phyloP scores from a whole-genome alignment of 1,140 invertebrate genomes.

The Lasioglossum albipes region DNA sequence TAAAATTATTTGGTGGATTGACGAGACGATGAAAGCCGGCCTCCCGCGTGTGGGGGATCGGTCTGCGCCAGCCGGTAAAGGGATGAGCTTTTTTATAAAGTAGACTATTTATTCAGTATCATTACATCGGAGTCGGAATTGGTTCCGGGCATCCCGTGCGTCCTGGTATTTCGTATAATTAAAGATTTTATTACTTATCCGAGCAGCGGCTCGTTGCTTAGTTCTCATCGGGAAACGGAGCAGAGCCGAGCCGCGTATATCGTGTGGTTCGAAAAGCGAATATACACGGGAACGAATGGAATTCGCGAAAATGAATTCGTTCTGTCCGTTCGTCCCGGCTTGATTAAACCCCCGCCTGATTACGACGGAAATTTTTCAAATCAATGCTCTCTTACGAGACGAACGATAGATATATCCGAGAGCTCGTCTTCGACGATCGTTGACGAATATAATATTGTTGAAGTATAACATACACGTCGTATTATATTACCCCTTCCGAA shows the following conservation, averaged over 20 bases:
- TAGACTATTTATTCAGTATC: slow-evolving; percentile 49
- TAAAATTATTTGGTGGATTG: slow-evolving; percentile 61
- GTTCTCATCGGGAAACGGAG: neutral
- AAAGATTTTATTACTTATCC: slow-evolving; percentile 36
- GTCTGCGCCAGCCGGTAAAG: neutral
- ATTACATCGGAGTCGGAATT: slow-evolving; percentile 29
- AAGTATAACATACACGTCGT: slow-evolving; percentile 20
- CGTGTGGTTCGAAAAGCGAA: too few relatives aligned
- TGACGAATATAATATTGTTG: slow-evolving; percentile 10
- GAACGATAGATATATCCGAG: too few relatives aligned
- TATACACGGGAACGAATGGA: neutral
- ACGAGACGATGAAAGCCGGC: neutral
- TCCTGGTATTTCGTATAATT: slow-evolving; percentile 39
- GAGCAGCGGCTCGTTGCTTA: slow-evolving; percentile 15
- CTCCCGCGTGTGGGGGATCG: neutral
- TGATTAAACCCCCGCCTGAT: slow-evolving; percentile 25
- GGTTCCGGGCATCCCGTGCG: neutral
- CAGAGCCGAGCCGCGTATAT: neutral
- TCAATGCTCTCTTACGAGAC: neutral
- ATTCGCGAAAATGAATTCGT: neutral
- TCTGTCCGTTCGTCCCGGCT: neutral
- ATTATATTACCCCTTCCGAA: neutral
- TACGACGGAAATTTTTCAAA: slow-evolving; percentile 24
- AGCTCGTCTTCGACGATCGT: neutral
- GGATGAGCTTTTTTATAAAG: slow-evolving; percentile 6